A percentile compares a stretch with the other conserved stretches of the same genome.
phyloP scores from a whole-genome alignment of 2,888 invertebrate genomes.

The Brenthis daphne region DNA sequence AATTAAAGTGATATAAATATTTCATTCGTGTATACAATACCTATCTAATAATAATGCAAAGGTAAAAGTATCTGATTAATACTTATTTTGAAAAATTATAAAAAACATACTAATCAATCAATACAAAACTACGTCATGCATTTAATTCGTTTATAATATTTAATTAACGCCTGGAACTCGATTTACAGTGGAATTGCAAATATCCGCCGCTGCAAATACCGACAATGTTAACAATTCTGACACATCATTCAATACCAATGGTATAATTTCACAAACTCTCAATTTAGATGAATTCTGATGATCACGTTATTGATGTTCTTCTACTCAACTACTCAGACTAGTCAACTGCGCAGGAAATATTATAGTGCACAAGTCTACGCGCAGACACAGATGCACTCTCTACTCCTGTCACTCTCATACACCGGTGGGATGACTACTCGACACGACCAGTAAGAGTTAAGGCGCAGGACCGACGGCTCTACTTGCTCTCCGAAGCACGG shows the following conservation, averaged over 20 bases:
- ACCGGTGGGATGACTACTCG: too few species aligned
- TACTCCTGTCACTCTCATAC: too few species aligned
- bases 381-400: too few species aligned
- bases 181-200: slow-evolving; percentile 26
- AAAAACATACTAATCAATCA: too few species aligned
- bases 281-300: slow-evolving; percentile 29
- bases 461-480: too few species aligned
- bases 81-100: too few species aligned
- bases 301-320: slow-evolving; percentile 2
- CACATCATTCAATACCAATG: slow-evolving; percentile 31
- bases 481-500: too few species aligned
- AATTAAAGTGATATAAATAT: background rate
- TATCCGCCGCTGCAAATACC: slow-evolving; percentile 19
- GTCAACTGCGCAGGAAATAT: too few species aligned
- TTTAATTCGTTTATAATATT: background rate
- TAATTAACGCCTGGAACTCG: slow-evolving; percentile 13
- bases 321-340: too few species aligned
- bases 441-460: too few species aligned
- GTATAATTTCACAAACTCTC: slow-evolving; percentile 27
- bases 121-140: background rate
- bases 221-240: slow-evolving; percentile 28
- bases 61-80: too few species aligned
- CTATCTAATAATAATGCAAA: background rate
- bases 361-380: too few species aligned
- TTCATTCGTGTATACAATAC: background rate